phyloP scores from a whole-genome alignment of 2,113 vertebrate genomes.

The Misgurnus mizolepis region DNA sequence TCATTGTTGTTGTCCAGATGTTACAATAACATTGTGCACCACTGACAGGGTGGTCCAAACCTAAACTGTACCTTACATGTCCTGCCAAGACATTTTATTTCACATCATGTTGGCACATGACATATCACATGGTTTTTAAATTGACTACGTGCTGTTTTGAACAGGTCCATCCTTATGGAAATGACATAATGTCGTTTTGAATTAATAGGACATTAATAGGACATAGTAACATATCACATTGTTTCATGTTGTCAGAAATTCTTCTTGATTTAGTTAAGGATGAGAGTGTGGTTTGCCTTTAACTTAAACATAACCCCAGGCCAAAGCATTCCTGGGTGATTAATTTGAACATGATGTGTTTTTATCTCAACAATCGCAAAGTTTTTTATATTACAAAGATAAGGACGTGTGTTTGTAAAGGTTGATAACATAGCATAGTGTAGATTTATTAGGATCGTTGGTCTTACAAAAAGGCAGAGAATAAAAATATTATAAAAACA shows the following conservation, averaged over 20 bases:
- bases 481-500: constrained; percentile 48
- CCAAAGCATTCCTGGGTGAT: not conserved
- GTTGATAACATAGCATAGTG: not conserved
- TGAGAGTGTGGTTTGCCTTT: constrained; percentile 26
- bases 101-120: constrained; percentile 33
- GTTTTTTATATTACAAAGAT: not conserved
- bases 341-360: not conserved
- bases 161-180: not conserved
- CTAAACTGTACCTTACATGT: not conserved
- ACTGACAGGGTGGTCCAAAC: not conserved
- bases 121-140: constrained; percentile 5
- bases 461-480: not conserved
- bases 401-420: not conserved
- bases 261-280: not conserved
- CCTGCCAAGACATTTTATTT: constrained; percentile 39
- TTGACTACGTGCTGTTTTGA: constrained; percentile 19
- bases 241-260: not conserved
- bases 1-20: constrained; percentile 3
- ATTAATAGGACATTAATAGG: not conserved
- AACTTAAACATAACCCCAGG: not conserved
- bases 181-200: not conserved
- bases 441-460: not conserved
- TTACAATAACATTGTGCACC: constrained; percentile 43
- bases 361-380: not conserved
- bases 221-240: not conserved